phyloP scores from a whole-genome alignment of 2,888 invertebrate species.

The Folsomia manolachei region DNA sequence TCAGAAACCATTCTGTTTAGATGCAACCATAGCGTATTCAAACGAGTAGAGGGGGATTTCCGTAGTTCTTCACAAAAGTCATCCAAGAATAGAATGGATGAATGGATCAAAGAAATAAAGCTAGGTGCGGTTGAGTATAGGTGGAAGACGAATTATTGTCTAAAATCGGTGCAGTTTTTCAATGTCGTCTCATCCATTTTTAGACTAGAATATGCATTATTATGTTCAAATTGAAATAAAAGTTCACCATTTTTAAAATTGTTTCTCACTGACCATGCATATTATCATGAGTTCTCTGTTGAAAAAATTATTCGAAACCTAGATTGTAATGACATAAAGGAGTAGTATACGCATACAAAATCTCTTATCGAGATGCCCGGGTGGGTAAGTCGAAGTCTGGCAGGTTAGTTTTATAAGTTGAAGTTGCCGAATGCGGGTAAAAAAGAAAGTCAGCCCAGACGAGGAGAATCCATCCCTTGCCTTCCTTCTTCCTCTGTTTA shows the following conservation, averaged over 20 bases:
- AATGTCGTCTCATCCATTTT: not conserved
- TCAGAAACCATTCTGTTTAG: not conserved
- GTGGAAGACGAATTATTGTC: too few species aligned
- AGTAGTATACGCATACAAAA: not conserved
- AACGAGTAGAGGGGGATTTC: not conserved
- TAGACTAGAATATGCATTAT: not conserved
- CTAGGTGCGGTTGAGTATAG: too few species aligned
- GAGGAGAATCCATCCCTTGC: not conserved
- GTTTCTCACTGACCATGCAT: not conserved
- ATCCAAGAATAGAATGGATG: slow-evolving; percentile 2
- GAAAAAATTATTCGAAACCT: not conserved
- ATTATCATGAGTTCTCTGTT: not conserved
- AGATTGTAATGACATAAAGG: not conserved
- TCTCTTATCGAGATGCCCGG: not conserved
- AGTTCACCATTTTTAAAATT: not conserved
- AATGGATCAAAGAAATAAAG: not conserved
- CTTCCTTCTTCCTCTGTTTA: not conserved
- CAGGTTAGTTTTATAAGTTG: not conserved
- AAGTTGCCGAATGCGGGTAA: not conserved
- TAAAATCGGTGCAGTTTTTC: not conserved
- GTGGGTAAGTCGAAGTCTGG: not conserved
- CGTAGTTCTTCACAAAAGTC: not conserved
- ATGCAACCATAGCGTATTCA: not conserved
- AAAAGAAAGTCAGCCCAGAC: slow-evolving; percentile 1
- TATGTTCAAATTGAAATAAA: not conserved